phyloP scores from a whole-genome alignment of 2,797 vertebrate species.

The Sciurus carolinensis region DNA sequence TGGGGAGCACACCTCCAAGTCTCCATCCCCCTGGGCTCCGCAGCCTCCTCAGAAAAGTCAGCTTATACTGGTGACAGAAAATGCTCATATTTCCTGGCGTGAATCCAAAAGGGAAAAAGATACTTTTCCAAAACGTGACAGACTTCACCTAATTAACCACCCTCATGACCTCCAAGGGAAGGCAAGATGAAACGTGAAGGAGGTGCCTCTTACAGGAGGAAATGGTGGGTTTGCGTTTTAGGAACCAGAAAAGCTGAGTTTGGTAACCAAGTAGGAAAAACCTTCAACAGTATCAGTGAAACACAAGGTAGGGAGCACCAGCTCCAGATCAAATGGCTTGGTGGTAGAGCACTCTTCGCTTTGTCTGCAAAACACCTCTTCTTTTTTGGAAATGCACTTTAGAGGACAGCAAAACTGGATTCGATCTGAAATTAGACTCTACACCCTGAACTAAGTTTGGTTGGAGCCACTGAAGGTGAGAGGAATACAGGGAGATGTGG shows the following conservation, averaged over 20 bases:
- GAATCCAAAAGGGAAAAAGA: background rate
- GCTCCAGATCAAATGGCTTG: background rate
- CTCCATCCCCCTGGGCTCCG: too few species aligned
- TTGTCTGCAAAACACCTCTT: background rate
- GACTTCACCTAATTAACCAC: background rate
- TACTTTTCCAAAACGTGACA: background rate
- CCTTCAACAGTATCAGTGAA: background rate
- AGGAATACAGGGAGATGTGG: background rate
- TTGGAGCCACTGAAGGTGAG: background rate
- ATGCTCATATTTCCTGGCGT: background rate
- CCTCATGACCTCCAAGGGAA: background rate
- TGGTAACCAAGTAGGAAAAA: background rate
- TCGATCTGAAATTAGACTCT: constrained; percentile 14
- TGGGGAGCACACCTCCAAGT: rapidly evolving
- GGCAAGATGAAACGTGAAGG: background rate
- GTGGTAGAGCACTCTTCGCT: background rate
- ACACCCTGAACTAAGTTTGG: background rate
- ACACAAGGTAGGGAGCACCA: background rate
- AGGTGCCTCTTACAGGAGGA: background rate
- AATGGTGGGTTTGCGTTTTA: background rate
- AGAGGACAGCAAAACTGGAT: background rate
- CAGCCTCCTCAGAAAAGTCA: background rate
- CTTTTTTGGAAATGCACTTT: background rate
- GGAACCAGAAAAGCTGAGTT: background rate
- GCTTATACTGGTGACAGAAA: background rate